Evolutionary conservation across 2,113 vertebrate genomes (phyloP), one percentile per base, ranked within the genome.

Genomic region (Mobula birostris): DNA sequence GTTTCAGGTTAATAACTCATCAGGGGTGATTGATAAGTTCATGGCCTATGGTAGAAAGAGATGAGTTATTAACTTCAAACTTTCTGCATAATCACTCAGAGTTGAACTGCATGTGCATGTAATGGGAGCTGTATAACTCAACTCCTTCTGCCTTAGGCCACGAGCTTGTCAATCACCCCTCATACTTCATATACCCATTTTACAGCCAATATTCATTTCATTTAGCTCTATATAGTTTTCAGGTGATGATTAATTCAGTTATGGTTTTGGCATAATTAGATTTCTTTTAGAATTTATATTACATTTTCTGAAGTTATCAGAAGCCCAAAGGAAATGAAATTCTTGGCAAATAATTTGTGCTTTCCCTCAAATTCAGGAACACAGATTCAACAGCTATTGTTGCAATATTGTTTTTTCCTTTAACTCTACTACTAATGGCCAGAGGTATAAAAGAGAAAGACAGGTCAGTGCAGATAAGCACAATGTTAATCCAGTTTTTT

Each of bases 381-480:
- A 92, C 32, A 40, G 68, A 72, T 29, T 40, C 68, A 92, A 92
- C 12, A 40, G 9, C 90, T 40, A 72, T 72, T 48, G 90, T 72
- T 92, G n/a, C 32, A 7, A 27, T 66, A 72, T 70, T 2, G 58
- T 15, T 32, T n/a, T 87, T 63, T 63, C 1, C 36, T 83, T 29
- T 87, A 27, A 24, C 66, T 36, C 32, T 92, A 11, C 72, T 27
- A 92, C 15, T 40, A 92, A 32, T 40, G 36, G 36, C 90, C 87
- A 92, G 90, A 72, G 90, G 66, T n/a, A 36, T 72, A n/a, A 92
- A 9, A 63, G 66, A 72, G 88, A 72, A 72, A 92, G 32, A 32
- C n/a, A 66, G 36, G 66, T 36, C 0, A 17, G 15, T 72, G 88
- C 21, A 72, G 88, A 92, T 92, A 92, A 92, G 14, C 61, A 29